Base-by-base conservation (phyloP, 2,113 vertebrate genomes). In the Nestor notabilis region DNA sequence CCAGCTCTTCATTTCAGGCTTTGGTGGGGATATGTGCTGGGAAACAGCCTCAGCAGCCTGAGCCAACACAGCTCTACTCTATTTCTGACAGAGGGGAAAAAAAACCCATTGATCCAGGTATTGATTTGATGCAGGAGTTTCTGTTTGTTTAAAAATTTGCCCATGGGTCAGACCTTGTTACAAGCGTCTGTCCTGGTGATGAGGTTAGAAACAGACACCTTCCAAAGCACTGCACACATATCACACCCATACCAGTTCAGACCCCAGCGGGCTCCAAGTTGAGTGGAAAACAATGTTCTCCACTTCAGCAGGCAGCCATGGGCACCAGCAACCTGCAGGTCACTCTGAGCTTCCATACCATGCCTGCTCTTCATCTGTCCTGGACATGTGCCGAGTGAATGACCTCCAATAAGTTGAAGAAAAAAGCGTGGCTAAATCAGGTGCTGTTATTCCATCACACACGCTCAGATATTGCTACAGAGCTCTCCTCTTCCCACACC, bases 101-200 rank as follows among this genome's bases (percentile, higher is more conserved):
- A 94, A 78, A 1, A 0, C 4, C n/a, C 68, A 95, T 94, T 82
- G 95, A 97, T 96, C 83, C 43, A 64, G 35, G 47, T 92, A 96
- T 94, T 58, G 95, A 96, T 94, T 29, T 43, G 90, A 71, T 87
- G 88, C 69, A 37, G 76, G 88, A 93, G 64, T 84, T 72, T 55
- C 60, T 93, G 95, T 92, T 93, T 96, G 95, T 90, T 96, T 92
- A 83, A 29, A 97, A 94, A 94, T 95, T 56, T 90, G 80, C 92
- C 92, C 83, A 72, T 14, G 47, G 95, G 72, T 92, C 83, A 93
- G 90, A 60, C 83, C 76, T 88, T 60, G 86, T 90, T 92, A 90
- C 83, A 75, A 93, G 80, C n/a, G 2, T 47, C 92, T 90, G 71
- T 92, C 64, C 72, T 35, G 60, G 69, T 49, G 95, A 95, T 47